These are phyloP conservation scores for Sternotherus odoratus DNA, from an alignment of 2,797 vertebrate species.

Conservation along the genomic window DNA sequence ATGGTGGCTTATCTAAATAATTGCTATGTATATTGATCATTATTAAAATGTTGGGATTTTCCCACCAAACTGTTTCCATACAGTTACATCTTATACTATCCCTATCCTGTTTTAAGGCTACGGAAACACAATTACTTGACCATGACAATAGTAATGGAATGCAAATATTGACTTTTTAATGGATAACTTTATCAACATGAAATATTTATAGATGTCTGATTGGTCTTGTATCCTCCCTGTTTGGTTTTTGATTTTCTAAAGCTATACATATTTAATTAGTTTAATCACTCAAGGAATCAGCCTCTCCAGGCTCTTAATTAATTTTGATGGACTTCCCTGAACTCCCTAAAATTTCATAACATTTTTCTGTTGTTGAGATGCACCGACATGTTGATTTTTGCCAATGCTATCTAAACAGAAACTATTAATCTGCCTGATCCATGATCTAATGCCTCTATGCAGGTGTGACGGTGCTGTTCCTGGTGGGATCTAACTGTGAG, in stretches of 20 bases:
- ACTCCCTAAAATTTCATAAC: conserved; percentile 33
- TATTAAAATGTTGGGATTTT: background rate
- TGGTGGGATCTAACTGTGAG: too few relatives aligned
- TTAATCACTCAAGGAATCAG: conserved; percentile 24
- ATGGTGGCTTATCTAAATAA: background rate
- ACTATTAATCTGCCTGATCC: conserved; percentile 21
- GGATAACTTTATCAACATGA: background rate
- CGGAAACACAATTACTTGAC: background rate
- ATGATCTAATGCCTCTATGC: background rate
- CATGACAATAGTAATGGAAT: background rate
- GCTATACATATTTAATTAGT: conserved; percentile 21
- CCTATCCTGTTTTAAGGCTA: background rate
- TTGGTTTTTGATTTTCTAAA: background rate
- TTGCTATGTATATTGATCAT: background rate
- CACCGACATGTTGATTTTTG: conserved; percentile 30
- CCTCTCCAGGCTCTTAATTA: conserved; percentile 53
- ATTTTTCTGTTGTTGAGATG: conserved; percentile 7
- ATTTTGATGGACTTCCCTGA: conserved; percentile 59
- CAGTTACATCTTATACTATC: background rate
- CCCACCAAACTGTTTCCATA: background rate
- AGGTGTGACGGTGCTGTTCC: too few relatives aligned
- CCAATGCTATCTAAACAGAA: conserved; percentile 2
- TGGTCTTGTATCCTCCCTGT: conserved; percentile 10
- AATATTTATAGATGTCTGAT: conserved; percentile 10
- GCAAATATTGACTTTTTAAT: conserved; percentile 21